These are phyloP conservation scores for Brachyhypopomus occidentalis DNA, from an alignment of 2,113 vertebrate genomes.

Conservation along the genomic window DNA sequence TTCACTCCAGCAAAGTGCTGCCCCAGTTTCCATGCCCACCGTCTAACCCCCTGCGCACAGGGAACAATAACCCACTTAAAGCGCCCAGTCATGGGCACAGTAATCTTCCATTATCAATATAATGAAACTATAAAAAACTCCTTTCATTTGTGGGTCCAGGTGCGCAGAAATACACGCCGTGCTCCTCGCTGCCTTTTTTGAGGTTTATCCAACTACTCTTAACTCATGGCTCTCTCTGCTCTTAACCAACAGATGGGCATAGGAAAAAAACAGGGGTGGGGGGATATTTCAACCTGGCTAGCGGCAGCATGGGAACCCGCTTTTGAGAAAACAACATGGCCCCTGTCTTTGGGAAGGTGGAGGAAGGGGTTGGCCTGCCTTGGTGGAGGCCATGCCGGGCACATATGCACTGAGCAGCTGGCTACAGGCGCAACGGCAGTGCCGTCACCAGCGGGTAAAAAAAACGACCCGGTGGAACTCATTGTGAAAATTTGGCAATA, in stretches of 20 bases:
- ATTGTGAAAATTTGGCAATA: not conserved
- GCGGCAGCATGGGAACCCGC: slow-evolving; percentile 22
- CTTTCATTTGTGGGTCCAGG: not conserved
- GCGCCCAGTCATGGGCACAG: not conserved
- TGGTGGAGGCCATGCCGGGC: slow-evolving; percentile 24
- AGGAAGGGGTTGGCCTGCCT: slow-evolving; percentile 18
- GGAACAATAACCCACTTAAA: not conserved
- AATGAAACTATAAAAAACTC: slow-evolving; percentile 2
- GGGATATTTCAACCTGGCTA: slow-evolving; percentile 5
- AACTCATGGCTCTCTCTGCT: not conserved
- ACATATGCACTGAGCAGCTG: slow-evolving; percentile 42
- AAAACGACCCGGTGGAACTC: not conserved
- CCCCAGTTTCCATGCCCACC: slow-evolving; percentile 16
- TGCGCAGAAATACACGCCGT: not conserved
- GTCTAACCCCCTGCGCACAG: not conserved
- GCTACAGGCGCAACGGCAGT: slow-evolving; percentile 11
- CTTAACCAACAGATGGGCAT: slow-evolving; percentile 32
- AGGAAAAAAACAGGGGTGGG: not conserved
- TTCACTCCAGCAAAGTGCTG: slow-evolving; percentile 1
- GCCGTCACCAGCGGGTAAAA: slow-evolving; percentile 25
- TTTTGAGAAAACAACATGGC: slow-evolving; percentile 19
- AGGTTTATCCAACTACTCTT: too few species aligned
- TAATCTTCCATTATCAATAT: not conserved
- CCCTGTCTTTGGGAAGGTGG: slow-evolving; percentile 7
- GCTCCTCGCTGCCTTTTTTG: not conserved